Conservation (phyloP, 2,113 vertebrate species). For the Microcebus griseorufus region DNA sequence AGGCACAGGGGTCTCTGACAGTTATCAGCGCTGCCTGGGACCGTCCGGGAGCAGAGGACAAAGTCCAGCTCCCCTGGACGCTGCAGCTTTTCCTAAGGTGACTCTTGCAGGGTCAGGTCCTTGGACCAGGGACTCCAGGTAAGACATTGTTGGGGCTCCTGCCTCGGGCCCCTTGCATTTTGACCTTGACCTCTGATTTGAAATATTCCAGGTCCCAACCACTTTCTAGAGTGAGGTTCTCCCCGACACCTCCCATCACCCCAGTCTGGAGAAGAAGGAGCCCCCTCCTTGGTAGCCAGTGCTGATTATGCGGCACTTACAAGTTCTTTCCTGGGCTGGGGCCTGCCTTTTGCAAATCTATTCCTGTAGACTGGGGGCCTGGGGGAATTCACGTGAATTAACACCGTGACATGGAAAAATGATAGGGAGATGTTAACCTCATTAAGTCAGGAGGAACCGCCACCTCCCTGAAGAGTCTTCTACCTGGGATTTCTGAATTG, state of each 20-base stretch:
- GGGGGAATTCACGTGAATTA: background rate
- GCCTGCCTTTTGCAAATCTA: background rate
- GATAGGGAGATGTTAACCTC: background rate
- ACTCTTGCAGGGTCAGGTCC: background rate
- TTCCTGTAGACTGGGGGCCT: background rate
- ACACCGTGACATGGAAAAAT: rapidly evolving
- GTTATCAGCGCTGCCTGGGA: rapidly evolving
- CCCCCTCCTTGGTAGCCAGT: background rate
- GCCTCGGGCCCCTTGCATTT: background rate
- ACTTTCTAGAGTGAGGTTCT: background rate
- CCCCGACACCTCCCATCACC: rapidly evolving
- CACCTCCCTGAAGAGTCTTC: background rate
- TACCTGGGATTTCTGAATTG: background rate
- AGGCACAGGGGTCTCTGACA: rapidly evolving
- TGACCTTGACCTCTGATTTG: background rate
- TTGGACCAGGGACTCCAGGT: background rate
- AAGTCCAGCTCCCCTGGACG: rapidly evolving
- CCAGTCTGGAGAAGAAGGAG: background rate
- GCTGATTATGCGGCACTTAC: background rate
- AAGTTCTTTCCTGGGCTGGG: background rate
- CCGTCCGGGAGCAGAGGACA: rapidly evolving
- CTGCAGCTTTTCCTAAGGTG: background rate
- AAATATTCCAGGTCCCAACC: background rate
- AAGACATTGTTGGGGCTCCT: background rate
- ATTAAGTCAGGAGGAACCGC: background rate